These are phyloP conservation scores for Harpalus rufipes DNA, from an alignment of 2,888 invertebrate genomes.

Conservation along the genomic window DNA sequence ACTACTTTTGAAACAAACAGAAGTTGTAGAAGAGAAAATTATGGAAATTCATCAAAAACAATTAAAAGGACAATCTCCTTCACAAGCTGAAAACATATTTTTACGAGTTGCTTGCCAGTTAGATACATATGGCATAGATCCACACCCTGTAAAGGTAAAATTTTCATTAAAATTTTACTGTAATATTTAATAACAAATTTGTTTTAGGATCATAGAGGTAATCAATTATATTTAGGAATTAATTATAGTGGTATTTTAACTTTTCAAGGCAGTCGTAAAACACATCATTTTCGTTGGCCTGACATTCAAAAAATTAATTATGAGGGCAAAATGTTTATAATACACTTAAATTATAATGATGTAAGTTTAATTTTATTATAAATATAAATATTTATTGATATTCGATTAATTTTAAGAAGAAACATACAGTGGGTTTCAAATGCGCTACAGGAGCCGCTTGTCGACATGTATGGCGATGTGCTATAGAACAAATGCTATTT, in stretches of 20 bases:
- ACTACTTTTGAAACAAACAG: conserved; percentile 94
- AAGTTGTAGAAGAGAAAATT: conserved; percentile 94
- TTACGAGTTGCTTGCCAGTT: conserved; percentile 93
- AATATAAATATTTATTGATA: conserved; percentile 18
- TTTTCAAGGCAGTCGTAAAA: conserved; percentile 94
- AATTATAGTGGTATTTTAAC: conserved; percentile 97
- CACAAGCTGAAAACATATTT: conserved; percentile 93
- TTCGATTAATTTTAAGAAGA: conserved; percentile 84
- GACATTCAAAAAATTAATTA: conserved; percentile 98
- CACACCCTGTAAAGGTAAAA: conserved; percentile 95
- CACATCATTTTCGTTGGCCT: conserved; percentile 97
- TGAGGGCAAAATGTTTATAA: conserved; percentile 98
- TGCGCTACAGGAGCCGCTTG: conserved; percentile 95
- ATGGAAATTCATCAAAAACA: conserved; percentile 94
- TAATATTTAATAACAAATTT: conserved; percentile 52
- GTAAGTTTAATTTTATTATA: conserved; percentile 78
- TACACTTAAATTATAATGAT: conserved; percentile 95
- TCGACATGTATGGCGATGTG: conserved; percentile 97
- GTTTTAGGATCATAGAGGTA: conserved; percentile 92
- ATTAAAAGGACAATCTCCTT: conserved; percentile 91
- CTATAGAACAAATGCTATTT: conserved; percentile 98
- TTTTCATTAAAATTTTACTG: conserved; percentile 20
- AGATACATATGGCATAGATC: conserved; percentile 98
- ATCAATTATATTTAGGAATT: conserved; percentile 95
- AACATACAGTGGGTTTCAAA: conserved; percentile 96